phyloP scores from a whole-genome alignment of 2,888 invertebrate species.

The Eulithis testata region DNA sequence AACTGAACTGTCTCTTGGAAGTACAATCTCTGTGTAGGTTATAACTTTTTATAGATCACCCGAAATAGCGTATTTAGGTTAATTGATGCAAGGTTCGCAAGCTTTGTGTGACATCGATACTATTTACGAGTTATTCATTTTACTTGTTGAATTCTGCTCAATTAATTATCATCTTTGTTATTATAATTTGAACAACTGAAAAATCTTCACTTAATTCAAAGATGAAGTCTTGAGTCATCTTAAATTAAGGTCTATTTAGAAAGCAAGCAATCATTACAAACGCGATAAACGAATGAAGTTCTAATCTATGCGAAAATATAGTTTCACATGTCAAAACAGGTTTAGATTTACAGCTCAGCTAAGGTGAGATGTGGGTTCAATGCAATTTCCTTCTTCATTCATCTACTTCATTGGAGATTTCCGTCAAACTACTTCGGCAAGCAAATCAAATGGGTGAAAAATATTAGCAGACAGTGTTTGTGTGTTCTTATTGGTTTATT shows the following conservation, averaged over 20 bases:
- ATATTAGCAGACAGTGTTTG: slow-evolving; percentile 18
- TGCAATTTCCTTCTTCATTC: slow-evolving; percentile 15
- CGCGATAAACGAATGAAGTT: neutral
- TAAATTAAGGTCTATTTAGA: neutral
- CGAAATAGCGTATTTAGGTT: slow-evolving; percentile 21
- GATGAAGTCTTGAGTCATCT: neutral
- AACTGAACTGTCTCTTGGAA: slow-evolving; percentile 2
- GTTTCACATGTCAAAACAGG: neutral
- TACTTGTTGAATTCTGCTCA: neutral
- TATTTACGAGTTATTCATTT: slow-evolving; percentile 4
- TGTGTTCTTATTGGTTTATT: slow-evolving; percentile 11
- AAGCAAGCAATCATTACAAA: neutral
- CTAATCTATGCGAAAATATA: neutral
- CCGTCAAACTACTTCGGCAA: slow-evolving; percentile 1
- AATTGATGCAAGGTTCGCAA: slow-evolving; percentile 18
- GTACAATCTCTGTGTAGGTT: slow-evolving; percentile 24
- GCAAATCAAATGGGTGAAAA: slow-evolving; percentile 13
- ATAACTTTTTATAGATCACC: slow-evolving; percentile 16
- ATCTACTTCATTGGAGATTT: neutral
- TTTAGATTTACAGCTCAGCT: neutral
- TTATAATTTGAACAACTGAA: slow-evolving; percentile 1
- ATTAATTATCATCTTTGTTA: neutral
- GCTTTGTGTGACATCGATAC: slow-evolving; percentile 9
- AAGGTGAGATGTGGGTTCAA: slow-evolving; percentile 11
- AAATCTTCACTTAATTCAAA: neutral